Evolutionary conservation across 2,888 invertebrate genomes (phyloP).

Genomic region (Spodoptera exigua): DNA sequence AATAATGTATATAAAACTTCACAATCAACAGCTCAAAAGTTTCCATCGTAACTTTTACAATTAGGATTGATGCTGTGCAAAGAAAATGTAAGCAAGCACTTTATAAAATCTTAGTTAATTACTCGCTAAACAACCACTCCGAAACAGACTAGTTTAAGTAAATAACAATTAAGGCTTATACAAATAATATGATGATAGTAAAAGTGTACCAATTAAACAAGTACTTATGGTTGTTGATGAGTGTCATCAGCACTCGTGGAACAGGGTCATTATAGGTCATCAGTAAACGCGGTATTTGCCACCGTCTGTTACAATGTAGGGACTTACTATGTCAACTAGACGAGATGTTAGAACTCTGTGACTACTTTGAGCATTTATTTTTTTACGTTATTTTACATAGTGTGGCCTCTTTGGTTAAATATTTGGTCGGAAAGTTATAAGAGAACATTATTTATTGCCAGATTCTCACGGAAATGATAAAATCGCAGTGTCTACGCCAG

Average conservation of each 20-base stretch:
- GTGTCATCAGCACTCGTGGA: constrained; percentile 26
- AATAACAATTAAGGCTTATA: constrained; percentile 9
- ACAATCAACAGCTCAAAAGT: no score
- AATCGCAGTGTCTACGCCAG: neutral
- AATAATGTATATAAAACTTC: no score
- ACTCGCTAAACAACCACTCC: neutral
- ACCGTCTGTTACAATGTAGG: constrained; percentile 2
- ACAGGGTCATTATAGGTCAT: constrained; percentile 42
- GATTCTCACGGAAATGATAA: no score
- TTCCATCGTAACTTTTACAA: no score
- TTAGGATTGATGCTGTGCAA: neutral
- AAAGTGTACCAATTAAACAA: constrained; percentile 29
- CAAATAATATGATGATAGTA: constrained; percentile 4
- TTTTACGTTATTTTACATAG: no score
- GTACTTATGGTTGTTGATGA: constrained; percentile 8
- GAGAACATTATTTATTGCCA: no score
- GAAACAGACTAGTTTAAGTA: constrained; percentile 8
- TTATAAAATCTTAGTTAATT: constrained; percentile 2
- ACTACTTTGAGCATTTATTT: no score
- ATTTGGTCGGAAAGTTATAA: no score
- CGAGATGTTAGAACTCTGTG: neutral
- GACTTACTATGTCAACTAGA: constrained; percentile 16
- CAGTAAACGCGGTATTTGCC: constrained; percentile 7
- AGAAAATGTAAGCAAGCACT: neutral
- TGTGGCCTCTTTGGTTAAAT: no score